phyloP scores from a whole-genome alignment of 2,113 vertebrate genomes.

The Pluvianellus socialis region DNA sequence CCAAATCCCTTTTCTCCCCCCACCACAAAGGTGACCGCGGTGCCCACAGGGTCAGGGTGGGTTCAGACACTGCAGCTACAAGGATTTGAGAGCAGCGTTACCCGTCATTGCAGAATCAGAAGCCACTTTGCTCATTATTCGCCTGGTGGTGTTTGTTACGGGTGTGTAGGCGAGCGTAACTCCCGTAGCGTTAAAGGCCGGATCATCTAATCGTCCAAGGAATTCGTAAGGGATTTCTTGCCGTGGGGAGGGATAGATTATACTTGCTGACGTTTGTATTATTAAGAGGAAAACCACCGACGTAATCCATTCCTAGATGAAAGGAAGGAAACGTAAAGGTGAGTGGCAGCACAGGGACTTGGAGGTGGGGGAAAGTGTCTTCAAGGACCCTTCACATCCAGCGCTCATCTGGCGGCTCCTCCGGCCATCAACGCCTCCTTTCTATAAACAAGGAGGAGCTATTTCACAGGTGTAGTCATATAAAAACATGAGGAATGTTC shows the following conservation, averaged over 20 bases:
- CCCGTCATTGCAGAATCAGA: slow-evolving; percentile 18
- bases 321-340: background rate
- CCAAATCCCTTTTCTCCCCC: background rate
- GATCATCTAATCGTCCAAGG: slow-evolving; percentile 34
- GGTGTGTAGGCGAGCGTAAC: slow-evolving; percentile 72
- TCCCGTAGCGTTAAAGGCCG: background rate
- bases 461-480: background rate
- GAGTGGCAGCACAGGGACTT: background rate
- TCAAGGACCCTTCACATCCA: background rate
- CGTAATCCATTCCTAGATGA: slow-evolving; percentile 76
- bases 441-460: background rate
- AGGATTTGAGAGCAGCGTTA: background rate
- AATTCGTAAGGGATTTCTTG: background rate
- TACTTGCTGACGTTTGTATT: rapidly evolving
- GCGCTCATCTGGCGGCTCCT: background rate
- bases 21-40: rapidly evolving
- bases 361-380: background rate
- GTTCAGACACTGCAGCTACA: rapidly evolving
- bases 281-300: slow-evolving; percentile 54
- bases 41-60: background rate
- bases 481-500: rapidly evolving
- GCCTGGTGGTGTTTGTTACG: slow-evolving; percentile 70
- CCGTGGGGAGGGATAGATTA: rapidly evolving
- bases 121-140: slow-evolving; percentile 83
- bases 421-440: rapidly evolving